phyloP scores from a whole-genome alignment of 2,888 invertebrate genomes.

The Leptura quadrifasciata region DNA sequence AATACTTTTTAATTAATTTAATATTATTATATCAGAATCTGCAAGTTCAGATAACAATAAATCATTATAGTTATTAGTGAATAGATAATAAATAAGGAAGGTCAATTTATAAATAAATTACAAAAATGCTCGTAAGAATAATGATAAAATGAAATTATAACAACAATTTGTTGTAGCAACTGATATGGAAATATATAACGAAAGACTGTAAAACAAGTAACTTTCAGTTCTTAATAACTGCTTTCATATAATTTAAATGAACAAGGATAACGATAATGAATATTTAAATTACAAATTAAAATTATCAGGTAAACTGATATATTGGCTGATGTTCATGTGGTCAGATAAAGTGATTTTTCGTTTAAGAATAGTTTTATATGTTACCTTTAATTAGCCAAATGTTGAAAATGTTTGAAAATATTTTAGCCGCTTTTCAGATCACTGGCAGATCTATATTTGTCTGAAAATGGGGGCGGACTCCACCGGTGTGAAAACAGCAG shows the following conservation, averaged over 20 bases:
- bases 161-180: conserved; percentile 6
- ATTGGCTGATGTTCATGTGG: too few relatives aligned
- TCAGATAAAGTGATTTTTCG: too few relatives aligned
- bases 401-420: too few relatives aligned
- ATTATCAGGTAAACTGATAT: too few relatives aligned
- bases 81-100: conserved; percentile 17
- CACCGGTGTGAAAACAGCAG: too few relatives aligned
- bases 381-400: too few relatives aligned
- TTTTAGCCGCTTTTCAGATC: too few relatives aligned
- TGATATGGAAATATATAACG: neutral
- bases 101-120: conserved; percentile 23
- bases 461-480: too few relatives aligned
- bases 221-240: neutral
- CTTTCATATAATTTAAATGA: neutral
- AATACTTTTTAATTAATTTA: too few relatives aligned
- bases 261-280: neutral
- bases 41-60: neutral
- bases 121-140: conserved; percentile 14
- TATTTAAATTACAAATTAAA: too few relatives aligned
- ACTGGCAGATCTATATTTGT: too few relatives aligned
- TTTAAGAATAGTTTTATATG: too few relatives aligned
- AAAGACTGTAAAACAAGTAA: neutral
- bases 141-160: conserved; percentile 12
- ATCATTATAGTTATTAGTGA: neutral
- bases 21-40: neutral